These are phyloP conservation scores for Tetramorium bicarinatum DNA, from an alignment of 2,888 invertebrate species.

Conservation along the genomic window DNA sequence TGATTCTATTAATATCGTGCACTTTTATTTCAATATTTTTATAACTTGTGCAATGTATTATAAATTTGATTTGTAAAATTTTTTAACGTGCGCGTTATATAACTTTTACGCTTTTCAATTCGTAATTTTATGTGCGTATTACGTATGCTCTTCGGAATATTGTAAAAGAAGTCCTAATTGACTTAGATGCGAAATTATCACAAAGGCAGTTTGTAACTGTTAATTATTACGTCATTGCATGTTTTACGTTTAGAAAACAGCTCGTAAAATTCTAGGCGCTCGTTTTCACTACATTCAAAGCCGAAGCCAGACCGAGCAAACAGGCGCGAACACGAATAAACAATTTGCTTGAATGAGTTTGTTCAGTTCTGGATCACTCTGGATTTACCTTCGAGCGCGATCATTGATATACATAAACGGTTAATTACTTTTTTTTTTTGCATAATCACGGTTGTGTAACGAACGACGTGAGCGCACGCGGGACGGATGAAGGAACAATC, in stretches of 20 bases:
- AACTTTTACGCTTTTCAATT: not conserved
- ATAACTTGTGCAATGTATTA: not conserved
- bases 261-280: not conserved
- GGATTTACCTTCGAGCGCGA: not conserved
- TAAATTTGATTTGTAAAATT: constrained; percentile 7
- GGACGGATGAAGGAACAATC: not conserved
- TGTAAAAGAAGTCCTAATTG: not conserved
- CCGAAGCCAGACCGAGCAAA: not conserved
- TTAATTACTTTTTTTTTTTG: constrained; percentile 23
- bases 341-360: not conserved
- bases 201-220: not conserved
- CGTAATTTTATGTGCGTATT: not conserved
- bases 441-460: not conserved
- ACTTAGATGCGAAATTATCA: not conserved
- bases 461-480: not conserved
- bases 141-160: not conserved
- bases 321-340: not conserved
- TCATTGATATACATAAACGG: not conserved
- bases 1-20: not conserved
- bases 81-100: not conserved
- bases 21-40: not conserved
- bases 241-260: not conserved
- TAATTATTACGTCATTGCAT: not conserved
- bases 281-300: not conserved
- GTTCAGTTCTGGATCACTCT: not conserved